Percentiles rank a stretch among this genome's conserved stretches.
phyloP scores from a whole-genome alignment of 2,888 invertebrate species.

The Calliopum simillimum region DNA sequence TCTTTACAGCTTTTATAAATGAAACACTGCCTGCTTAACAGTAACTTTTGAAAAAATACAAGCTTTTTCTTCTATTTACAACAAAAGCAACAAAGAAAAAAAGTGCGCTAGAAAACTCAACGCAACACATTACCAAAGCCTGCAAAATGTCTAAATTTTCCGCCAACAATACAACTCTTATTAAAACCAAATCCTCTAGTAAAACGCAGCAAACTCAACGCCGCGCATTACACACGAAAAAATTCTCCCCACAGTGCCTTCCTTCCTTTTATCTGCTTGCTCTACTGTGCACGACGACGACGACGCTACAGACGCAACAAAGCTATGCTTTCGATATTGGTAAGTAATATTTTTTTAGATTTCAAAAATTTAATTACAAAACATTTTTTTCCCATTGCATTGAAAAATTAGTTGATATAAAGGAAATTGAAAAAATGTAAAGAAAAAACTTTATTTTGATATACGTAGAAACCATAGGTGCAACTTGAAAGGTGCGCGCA shows the following conservation, averaged over 20 bases:
- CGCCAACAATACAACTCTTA: conserved; percentile 22
- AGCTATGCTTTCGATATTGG: conserved; percentile 61
- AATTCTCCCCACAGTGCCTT: conserved; percentile 66
- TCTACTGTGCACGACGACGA: conserved; percentile 55
- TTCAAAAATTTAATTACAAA: background rate
- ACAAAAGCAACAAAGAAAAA: background rate
- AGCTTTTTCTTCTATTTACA: background rate
- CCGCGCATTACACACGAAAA: conserved; percentile 4
- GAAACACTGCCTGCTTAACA: no score
- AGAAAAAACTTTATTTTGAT: no score
- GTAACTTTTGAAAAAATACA: no score
- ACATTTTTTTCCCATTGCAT: no score
- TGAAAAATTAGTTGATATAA: no score
- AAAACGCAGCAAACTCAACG: no score
- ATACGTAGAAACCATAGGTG: no score
- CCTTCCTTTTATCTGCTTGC: conserved; percentile 53
- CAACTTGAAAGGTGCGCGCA: conserved; percentile 47
- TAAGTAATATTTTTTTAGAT: conserved; percentile 48
- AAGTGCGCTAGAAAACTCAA: background rate
- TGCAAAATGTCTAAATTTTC: conserved; percentile 21
- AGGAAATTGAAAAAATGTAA: no score
- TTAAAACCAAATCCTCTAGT: background rate
- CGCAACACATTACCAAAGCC: background rate
- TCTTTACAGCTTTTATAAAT: no score
- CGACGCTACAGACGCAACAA: conserved; percentile 53